Evolutionary conservation across 2,888 invertebrate genomes (phyloP).

Genomic region (Drosophila paracracens): DNA sequence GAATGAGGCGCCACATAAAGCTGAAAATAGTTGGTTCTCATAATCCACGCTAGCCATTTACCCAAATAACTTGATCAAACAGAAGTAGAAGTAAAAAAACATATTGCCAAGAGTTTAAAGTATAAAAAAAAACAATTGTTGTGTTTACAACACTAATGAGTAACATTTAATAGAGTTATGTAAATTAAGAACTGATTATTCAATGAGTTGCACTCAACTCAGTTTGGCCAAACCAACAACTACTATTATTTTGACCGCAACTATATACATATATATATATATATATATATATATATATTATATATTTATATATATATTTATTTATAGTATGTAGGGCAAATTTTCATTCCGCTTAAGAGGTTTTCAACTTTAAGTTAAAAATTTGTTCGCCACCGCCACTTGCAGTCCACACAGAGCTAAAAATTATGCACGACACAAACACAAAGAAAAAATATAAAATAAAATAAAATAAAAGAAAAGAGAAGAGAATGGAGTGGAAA

Average conservation of each 20-base stretch:
- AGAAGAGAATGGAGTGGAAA: not conserved
- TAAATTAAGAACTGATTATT: no score
- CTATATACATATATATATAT: not conserved
- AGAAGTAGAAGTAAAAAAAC: no score
- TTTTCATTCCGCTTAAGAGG: conserved; percentile 46
- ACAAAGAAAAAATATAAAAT: conserved; percentile 3
- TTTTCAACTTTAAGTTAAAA: conserved; percentile 47
- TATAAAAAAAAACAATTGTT: no score
- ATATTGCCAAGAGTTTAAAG: no score
- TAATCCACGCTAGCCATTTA: conserved; percentile 12
- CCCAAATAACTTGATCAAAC: not conserved
- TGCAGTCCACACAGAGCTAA: conserved; percentile 16
- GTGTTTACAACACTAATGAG: no score
- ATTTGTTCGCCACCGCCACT: conserved; percentile 7
- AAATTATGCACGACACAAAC: conserved; percentile 43
- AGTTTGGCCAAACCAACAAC: not conserved
- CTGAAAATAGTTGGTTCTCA: conserved; percentile 26
- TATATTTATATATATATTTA: not conserved
- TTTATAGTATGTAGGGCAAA: conserved; percentile 3
- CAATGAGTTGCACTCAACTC: no score
- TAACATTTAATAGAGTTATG: no score
- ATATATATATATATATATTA: not conserved
- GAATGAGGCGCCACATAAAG: conserved; percentile 1
- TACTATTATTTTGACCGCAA: not conserved
- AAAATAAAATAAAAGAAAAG: conserved; percentile 7